phyloP scores from a whole-genome alignment of 2,797 vertebrate genomes.

The Melanotaenia trifasciata region DNA sequence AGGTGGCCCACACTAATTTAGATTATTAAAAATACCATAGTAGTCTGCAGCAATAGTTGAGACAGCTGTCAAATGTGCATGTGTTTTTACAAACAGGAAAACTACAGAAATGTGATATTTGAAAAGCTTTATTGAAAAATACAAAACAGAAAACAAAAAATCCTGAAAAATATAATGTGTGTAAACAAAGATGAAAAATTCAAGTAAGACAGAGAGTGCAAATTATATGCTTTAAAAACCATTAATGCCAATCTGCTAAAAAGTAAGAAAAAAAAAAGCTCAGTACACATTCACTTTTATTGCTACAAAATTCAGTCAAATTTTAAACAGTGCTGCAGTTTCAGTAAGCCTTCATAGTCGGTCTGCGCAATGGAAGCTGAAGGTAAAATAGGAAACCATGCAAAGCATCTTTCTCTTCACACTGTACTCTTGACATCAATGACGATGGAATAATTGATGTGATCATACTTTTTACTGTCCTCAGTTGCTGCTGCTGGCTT shows the following conservation, averaged over 20 bases:
- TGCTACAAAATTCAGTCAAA: slow-evolving; percentile 23
- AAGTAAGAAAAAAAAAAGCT: not conserved
- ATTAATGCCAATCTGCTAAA: slow-evolving; percentile 31
- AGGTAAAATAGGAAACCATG: not conserved
- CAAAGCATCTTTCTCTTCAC: slow-evolving; percentile 45
- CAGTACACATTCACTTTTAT: not conserved
- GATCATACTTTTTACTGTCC: slow-evolving; percentile 46
- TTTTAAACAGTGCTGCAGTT: slow-evolving; percentile 21
- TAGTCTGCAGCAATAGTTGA: not conserved
- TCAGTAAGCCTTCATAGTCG: slow-evolving; percentile 6
- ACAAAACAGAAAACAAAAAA: not conserved
- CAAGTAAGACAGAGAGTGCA: slow-evolving; percentile 62
- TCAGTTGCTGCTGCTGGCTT: slow-evolving; percentile 24
- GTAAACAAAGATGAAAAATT: slow-evolving; percentile 37
- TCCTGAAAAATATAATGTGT: slow-evolving; percentile 10
- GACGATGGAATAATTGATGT: slow-evolving; percentile 79
- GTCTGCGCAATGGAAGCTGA: slow-evolving; percentile 19
- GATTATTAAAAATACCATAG: slow-evolving; percentile 6
- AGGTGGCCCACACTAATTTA: slow-evolving; percentile 25
- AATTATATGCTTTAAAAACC: slow-evolving; percentile 18
- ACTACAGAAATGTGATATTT: not conserved
- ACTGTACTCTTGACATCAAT: slow-evolving; percentile 80
- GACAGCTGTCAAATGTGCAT: slow-evolving; percentile 4
- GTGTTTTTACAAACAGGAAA: not conserved
- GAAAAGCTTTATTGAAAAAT: slow-evolving; percentile 42